Percentiles rank a stretch among this genome's conserved stretches.
phyloP scores from a whole-genome alignment of 2,888 invertebrate genomes.

The Diachrysia chrysitis region DNA sequence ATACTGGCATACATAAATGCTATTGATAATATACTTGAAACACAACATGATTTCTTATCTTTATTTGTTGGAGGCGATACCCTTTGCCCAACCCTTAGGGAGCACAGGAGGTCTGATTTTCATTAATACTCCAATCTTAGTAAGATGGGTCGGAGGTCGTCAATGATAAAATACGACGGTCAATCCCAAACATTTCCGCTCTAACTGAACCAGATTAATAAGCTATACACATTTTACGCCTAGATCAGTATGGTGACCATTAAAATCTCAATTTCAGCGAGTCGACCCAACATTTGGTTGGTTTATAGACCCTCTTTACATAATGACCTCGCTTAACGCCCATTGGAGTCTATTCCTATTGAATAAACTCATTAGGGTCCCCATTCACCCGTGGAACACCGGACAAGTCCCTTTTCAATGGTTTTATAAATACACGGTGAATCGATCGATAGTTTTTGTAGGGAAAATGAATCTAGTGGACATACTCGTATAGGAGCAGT shows the following conservation, averaged over 20 bases:
- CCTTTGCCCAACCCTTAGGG: not conserved
- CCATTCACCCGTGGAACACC: constrained; percentile 39
- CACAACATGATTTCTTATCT: constrained; percentile 4
- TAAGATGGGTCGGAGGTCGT: not conserved
- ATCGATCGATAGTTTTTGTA: constrained; percentile 29
- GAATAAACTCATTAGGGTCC: constrained; percentile 58
- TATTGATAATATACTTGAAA: not conserved
- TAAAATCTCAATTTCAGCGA: constrained; percentile 49
- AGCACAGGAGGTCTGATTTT: not conserved
- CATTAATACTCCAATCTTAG: constrained; percentile 1
- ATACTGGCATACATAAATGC: not conserved
- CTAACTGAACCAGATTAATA: constrained; percentile 30
- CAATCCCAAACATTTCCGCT: constrained; percentile 1
- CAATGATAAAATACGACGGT: constrained; percentile 2
- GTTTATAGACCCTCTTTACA: constrained; percentile 51
- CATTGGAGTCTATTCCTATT: constrained; percentile 55
- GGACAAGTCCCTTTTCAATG: constrained; percentile 44
- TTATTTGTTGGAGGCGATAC: not conserved
- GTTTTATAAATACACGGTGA: constrained; percentile 37
- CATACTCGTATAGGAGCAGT: not conserved
- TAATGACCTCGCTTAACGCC: constrained; percentile 54
- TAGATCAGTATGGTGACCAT: constrained; percentile 40
- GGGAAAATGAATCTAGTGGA: not conserved
- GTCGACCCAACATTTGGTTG: constrained; percentile 39
- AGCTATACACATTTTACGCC: constrained; percentile 33